A percentile compares a stretch with the other conserved stretches of the same genome.
phyloP scores from a whole-genome alignment of 2,797 vertebrate genomes.

The Kryptopterus vitreolus region DNA sequence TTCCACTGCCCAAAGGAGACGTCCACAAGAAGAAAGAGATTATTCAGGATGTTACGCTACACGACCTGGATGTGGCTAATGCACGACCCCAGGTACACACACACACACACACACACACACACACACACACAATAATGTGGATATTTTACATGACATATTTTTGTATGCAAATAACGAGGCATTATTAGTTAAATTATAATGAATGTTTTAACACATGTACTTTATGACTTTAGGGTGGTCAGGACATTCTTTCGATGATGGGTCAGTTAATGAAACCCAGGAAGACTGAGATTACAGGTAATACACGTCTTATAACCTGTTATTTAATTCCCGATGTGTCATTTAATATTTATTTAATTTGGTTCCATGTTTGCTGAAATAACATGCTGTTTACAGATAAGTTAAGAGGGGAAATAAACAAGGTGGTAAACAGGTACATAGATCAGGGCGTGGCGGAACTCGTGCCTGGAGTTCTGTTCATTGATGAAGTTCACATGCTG shows the following conservation, averaged over 20 bases:
- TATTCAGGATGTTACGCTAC: constrained; percentile 97
- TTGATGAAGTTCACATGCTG: constrained; percentile 98
- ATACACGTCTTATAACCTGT: not conserved
- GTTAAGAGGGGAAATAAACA: constrained; percentile 95
- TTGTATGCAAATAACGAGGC: not conserved
- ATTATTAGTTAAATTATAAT: constrained; percentile 3
- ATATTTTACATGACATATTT: not conserved
- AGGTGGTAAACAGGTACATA: constrained; percentile 98
- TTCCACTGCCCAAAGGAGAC: constrained; percentile 96
- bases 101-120: not conserved
- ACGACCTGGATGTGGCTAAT: constrained; percentile 95
- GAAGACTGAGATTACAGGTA: constrained; percentile 99
- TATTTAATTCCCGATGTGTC: not conserved
- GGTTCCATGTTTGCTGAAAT: not conserved
- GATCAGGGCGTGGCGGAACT: constrained; percentile 97
- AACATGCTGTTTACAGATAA: constrained; percentile 79
- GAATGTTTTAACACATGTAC: not conserved
- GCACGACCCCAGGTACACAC: constrained; percentile 91
- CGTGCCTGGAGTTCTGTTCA: constrained; percentile 93
- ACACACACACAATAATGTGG: not conserved
- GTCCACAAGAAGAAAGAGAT: constrained; percentile 99
- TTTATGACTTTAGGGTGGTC: constrained; percentile 81
- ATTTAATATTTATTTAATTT: not conserved
- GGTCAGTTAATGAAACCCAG: constrained; percentile 99
- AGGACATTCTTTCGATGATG: constrained; percentile 99